Percentiles rank a stretch among this genome's conserved stretches.
Conservation (phyloP, 2,797 vertebrate genomes). For the Paratrypauchen microcephalus region DNA sequence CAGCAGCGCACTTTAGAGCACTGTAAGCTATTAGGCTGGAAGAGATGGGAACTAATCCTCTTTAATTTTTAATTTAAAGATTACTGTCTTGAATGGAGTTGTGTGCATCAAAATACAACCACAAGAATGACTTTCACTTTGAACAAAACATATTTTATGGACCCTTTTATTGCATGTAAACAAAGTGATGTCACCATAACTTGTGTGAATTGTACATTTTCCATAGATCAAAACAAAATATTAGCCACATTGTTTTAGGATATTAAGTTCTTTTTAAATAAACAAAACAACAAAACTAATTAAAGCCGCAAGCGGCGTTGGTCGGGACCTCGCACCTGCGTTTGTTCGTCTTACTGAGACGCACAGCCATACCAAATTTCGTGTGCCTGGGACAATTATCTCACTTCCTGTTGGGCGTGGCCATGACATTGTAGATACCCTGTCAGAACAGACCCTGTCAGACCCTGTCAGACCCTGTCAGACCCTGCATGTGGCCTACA, state of each 20-base stretch:
- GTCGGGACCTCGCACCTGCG: too few species aligned
- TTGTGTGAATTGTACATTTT: neutral
- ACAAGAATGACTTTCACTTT: neutral
- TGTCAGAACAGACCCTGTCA: too few species aligned
- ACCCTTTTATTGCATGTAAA: neutral
- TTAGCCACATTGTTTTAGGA: neutral
- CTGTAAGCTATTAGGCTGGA: conserved; percentile 8
- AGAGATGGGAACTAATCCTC: conserved; percentile 16
- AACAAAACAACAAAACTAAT: neutral
- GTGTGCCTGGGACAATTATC: too few species aligned
- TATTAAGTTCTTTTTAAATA: neutral
- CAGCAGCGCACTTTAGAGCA: conserved; percentile 30
- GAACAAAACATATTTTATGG: neutral
- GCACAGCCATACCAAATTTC: too few species aligned
- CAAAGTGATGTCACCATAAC: neutral
- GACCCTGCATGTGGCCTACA: too few species aligned
- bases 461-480: too few species aligned
- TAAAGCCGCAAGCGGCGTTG: too few species aligned
- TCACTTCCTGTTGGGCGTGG: too few species aligned
- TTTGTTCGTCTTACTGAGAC: too few species aligned
- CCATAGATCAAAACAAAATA: neutral
- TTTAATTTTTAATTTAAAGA: conserved; percentile 39
- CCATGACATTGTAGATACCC: too few species aligned
- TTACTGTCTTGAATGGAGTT: conserved; percentile 15
- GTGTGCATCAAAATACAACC: neutral